Evolutionary conservation across 2,888 invertebrate genomes (phyloP).

Genomic region (Brachyptera putata): DNA sequence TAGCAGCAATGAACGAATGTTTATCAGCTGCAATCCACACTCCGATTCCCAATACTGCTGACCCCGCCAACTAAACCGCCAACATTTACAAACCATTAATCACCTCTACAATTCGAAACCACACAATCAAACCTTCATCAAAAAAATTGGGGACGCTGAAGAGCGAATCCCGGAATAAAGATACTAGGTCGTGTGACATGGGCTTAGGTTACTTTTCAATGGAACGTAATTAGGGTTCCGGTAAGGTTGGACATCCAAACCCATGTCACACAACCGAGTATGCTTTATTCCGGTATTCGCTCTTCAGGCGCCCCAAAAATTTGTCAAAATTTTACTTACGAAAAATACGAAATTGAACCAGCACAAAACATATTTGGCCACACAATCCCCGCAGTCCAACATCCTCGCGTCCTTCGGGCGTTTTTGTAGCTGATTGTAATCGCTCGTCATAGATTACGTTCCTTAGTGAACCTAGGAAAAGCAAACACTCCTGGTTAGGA

Average conservation of each 20-base stretch:
- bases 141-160: too few relatives aligned
- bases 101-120: too few relatives aligned
- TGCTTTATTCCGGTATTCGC: too few relatives aligned
- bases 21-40: slow-evolving; percentile 66
- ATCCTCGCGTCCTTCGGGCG: not conserved
- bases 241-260: too few relatives aligned
- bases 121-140: too few relatives aligned
- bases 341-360: slow-evolving; percentile 69
- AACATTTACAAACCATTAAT: slow-evolving; percentile 35
- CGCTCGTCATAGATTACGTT: slow-evolving; percentile 1
- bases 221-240: too few relatives aligned
- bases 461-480: slow-evolving; percentile 10
- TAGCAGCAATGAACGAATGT: slow-evolving; percentile 58
- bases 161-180: too few relatives aligned
- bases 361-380: slow-evolving; percentile 67
- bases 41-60: slow-evolving; percentile 60
- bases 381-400: slow-evolving; percentile 15
- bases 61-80: slow-evolving; percentile 57
- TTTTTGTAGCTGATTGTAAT: not conserved
- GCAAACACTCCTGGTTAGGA: not conserved
- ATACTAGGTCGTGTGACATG: too few relatives aligned
- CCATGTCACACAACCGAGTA: too few relatives aligned
- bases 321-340: slow-evolving; percentile 65
- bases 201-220: too few relatives aligned
- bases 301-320: too few relatives aligned